Evolutionary conservation across 2,113 vertebrate genomes (phyloP).

Genomic region (Calcarius ornatus): DNA sequence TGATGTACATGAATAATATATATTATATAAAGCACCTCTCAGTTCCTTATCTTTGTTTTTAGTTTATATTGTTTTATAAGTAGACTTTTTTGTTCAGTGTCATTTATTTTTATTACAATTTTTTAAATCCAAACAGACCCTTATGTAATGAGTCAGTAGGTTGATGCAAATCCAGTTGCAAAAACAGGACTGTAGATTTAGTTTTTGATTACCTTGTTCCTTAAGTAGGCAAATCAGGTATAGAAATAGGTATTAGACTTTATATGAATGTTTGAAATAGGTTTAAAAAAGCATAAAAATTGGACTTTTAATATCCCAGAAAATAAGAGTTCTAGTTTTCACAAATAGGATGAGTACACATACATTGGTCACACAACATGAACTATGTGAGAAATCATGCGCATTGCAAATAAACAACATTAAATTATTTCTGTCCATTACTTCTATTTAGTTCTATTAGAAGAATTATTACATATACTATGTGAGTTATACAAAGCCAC

Average conservation of each 20-base stretch:
- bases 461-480: background rate
- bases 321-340: background rate
- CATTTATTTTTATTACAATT: background rate
- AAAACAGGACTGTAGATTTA: background rate
- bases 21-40: background rate
- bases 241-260: background rate
- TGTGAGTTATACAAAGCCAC: background rate
- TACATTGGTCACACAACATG: background rate
- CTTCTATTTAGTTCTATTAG: background rate
- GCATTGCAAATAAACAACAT: background rate
- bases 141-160: background rate
- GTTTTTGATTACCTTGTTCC: background rate
- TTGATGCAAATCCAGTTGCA: background rate
- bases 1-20: background rate
- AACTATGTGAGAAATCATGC: background rate
- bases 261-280: background rate
- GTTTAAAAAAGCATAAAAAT: background rate
- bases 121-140: background rate
- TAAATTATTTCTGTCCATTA: background rate
- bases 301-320: background rate
- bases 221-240: background rate
- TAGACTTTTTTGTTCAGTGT: background rate
- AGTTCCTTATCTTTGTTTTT: background rate
- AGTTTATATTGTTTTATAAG: background rate
- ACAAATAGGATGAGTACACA: background rate